Conservation (phyloP, 2,797 vertebrate genomes). For the Pygocentrus nattereri region DNA sequence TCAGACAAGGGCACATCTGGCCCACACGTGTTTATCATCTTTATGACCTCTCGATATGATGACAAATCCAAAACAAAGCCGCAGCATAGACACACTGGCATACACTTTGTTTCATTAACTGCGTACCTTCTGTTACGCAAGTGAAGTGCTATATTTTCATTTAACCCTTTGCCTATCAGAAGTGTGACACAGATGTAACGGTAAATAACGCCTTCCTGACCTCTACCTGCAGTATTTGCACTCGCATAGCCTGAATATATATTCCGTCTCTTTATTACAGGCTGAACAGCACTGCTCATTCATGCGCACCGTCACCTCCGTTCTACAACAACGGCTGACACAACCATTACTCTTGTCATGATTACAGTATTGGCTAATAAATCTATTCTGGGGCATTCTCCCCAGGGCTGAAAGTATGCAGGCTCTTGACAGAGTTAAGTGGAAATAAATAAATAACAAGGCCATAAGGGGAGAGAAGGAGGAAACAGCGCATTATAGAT, state of each 20-base stretch:
- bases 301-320: constrained; percentile 7
- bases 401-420: constrained; percentile 66
- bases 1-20: constrained; percentile 45
- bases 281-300: constrained; percentile 20
- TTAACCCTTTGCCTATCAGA: constrained; percentile 25
- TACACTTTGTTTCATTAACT: constrained; percentile 36
- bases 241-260: constrained; percentile 1
- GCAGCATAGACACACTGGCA: not conserved
- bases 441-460: constrained; percentile 60
- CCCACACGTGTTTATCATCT: constrained; percentile 35
- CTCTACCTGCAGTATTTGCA: not conserved
- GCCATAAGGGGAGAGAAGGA: constrained; percentile 5
- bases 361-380: constrained; percentile 81
- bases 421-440: constrained; percentile 66
- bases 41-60: constrained; percentile 48
- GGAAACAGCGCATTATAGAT: constrained; percentile 19
- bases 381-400: constrained; percentile 72
- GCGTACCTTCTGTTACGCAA: constrained; percentile 13
- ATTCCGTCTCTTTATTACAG: constrained; percentile 6
- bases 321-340: constrained; percentile 70
- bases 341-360: constrained; percentile 76
- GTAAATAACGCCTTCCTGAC: constrained; percentile 35
- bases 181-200: not conserved
- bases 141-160: constrained; percentile 20
- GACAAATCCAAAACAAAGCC: constrained; percentile 51